Base-by-base conservation (phyloP, 2,113 vertebrate genomes). In the Melanocharis versteri region DNA sequence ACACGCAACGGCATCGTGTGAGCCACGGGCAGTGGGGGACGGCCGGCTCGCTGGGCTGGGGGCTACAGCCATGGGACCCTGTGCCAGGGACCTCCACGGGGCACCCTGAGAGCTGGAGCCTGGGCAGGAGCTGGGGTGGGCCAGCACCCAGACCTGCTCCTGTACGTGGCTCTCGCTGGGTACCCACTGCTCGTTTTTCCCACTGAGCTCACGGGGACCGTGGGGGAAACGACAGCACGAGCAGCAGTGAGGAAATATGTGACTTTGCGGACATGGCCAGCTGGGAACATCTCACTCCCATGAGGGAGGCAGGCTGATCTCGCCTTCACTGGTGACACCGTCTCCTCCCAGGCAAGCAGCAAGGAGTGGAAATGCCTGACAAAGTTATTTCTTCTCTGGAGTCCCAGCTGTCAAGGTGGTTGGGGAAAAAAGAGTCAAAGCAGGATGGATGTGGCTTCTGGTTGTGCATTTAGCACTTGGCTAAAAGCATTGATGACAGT, bases 1-100 rank as follows among this genome's bases (percentile, higher is more conserved):
- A 94, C 88, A 0, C 97, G 97, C 88, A 98, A 83, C 3, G 97
- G 97, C 48, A 90, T 97, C 4, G 97, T 96, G 53, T 98, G 97
- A 98, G 61, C 23, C 2, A 1, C 4, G 19, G 65, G 30, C 1
- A 0, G 17, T 0, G 3, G 23, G 54, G 24, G 13, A 65, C 3
- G 0, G 68, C 51, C 1, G 0, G 35, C 61, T 53, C 5, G 4
- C 51, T 0, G 13, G 47, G 28, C 93, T 42, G 78, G 73, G 47
- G 48, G 40, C 39, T 17, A 5, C 71, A 51, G 62, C 86, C 2
- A 0, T 7, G 47, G 20, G 3, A 65, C 28, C 19, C 76, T 47
- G 10, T 60, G 44, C 90, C 13, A 12, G 26, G 16, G n/a, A 51
- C 62, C 39, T 48, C 0, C 0, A 2, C 2, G 5, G 45, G 22